phyloP scores from a whole-genome alignment of 1,140 invertebrate species.

The Formica selysi region DNA sequence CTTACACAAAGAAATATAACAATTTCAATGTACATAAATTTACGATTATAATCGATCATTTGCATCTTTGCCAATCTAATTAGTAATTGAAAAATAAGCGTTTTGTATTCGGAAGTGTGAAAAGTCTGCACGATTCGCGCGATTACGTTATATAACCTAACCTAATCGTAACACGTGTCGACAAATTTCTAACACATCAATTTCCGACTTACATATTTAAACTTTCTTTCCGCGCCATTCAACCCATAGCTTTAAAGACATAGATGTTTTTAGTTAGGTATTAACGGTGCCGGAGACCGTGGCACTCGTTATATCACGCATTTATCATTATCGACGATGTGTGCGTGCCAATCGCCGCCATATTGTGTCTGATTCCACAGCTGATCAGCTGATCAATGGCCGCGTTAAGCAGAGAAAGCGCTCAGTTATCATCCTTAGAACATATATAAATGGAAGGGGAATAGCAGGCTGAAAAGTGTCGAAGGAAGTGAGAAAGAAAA shows the following conservation, averaged over 20 bases:
- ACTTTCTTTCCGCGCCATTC: neutral
- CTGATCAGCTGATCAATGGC: neutral
- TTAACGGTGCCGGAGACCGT: neutral
- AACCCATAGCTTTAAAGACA: conserved; percentile 27
- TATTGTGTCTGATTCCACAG: conserved; percentile 6
- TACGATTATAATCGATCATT: neutral
- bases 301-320: conserved; percentile 9
- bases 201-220: neutral
- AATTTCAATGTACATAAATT: conserved; percentile 8
- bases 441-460: accelerated
- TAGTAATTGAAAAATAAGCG: neutral
- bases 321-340: neutral
- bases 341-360: neutral
- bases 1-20: too few relatives aligned
- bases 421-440: too few relatives aligned
- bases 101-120: neutral
- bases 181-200: neutral
- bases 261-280: neutral
- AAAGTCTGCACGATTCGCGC: neutral
- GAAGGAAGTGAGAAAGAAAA: too few relatives aligned
- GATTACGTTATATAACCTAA: conserved; percentile 46
- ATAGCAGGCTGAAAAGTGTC: too few relatives aligned
- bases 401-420: too few relatives aligned
- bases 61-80: neutral
- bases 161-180: conserved; percentile 15